Conservation (phyloP, 2,797 vertebrate genomes). For the Neomorphus geoffroyi region DNA sequence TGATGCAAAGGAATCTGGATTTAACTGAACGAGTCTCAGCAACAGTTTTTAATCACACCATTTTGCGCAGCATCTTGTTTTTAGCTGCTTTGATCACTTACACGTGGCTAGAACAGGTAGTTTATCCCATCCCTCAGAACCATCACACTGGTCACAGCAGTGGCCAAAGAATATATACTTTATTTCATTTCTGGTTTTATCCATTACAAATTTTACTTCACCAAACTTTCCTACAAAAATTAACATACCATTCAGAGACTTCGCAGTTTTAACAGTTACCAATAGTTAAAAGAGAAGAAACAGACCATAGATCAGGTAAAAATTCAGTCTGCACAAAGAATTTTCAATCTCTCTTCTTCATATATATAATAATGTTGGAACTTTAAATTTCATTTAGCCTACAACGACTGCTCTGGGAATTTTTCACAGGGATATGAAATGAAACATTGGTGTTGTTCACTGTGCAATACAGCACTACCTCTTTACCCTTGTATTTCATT, state of each 20-base stretch:
- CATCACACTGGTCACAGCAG: not conserved
- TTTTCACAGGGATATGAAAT: not conserved
- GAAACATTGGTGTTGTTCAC: not conserved
- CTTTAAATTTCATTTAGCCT: not conserved
- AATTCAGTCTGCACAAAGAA: not conserved
- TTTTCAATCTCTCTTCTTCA: not conserved
- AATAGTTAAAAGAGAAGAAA: not conserved
- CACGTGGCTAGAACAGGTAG: not conserved
- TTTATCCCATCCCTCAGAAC: not conserved
- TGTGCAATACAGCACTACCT: not conserved
- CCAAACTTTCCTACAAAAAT: conserved; percentile 9
- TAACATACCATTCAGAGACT: not conserved
- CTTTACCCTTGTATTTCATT: not conserved
- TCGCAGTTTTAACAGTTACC: not conserved
- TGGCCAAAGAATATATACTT: not conserved
- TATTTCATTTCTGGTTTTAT: not conserved
- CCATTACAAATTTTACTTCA: not conserved
- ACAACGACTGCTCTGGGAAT: not conserved
- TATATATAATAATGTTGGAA: not conserved
- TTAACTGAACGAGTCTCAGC: not conserved
- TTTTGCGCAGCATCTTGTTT: not conserved
- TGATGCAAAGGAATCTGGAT: not conserved
- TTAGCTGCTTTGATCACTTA: not conserved
- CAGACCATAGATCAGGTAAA: not conserved
- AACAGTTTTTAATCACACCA: not conserved